Evolutionary conservation across 2,888 invertebrate species (phyloP), one percentile per base, ranked within the genome.

Genomic region (Orthosia gracilis): DNA sequence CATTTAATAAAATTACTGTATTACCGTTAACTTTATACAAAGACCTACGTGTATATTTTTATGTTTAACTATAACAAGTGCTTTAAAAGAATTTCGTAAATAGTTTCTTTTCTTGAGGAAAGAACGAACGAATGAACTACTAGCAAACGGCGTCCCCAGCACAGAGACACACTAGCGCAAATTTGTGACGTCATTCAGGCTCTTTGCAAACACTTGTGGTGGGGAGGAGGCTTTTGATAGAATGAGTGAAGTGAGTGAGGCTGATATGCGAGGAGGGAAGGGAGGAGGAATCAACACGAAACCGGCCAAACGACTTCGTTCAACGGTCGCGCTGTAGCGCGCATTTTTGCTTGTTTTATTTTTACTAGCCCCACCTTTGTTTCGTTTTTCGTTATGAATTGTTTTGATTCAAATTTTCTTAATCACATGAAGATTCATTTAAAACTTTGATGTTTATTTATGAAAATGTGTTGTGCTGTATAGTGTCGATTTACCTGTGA

Each of bases 221-320:
- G 76, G 82, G 76, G 76, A 84, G 92, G 92, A 94, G 94, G 95
- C 94, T 95, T 83, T 94, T 89, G 70, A 79, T 80, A 55, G 76
- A 76, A 76, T 69, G 91, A 91, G 80, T 84, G 85, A 89, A 73
- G 23, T 72, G 73, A 79, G 88, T 85, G 88, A 90, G 87, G 91
- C 89, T 74, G 70, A 62, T 73, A 65, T 54, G 57, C 63, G 76
- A 89, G 89, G 92, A 90, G 91, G 89, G 93, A 89, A 91, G 91
- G 91, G 89, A 86, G 80, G 84, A 89, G 87, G 90, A 88, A 89
- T 89, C 89, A 91, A 91, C 78, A 79, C 63, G 80, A 86, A 96
- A 96, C 96, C 95, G 95, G 96, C 94, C 94, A 93, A 95, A 96
- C 96, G 90, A 93, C 96, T 95, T 93, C 93, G 92, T 93, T 89